Percentiles rank a stretch among this genome's conserved stretches.
Evolutionary conservation across 1,140 invertebrate genomes (phyloP).

Genomic region (Acromyrmex echinatior): DNA sequence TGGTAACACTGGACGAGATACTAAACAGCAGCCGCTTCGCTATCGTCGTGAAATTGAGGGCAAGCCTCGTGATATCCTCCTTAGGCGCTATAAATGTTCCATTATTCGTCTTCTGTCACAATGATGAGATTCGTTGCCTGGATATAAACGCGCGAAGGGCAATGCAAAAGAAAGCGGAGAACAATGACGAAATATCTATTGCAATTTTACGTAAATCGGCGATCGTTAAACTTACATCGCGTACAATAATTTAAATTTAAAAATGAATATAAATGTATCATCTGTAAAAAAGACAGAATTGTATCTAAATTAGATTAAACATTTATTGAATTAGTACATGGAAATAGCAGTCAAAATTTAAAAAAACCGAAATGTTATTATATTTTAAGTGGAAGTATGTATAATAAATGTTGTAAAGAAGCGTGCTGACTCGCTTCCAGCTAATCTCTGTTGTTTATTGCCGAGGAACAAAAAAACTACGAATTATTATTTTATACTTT

Average conservation of each 20-base stretch:
- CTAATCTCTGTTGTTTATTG: background rate
- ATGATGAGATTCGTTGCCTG: background rate
- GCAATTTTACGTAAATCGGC: background rate
- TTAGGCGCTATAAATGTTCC: slow-evolving; percentile 29
- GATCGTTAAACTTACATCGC: slow-evolving; percentile 7
- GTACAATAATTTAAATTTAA: background rate
- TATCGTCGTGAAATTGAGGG: slow-evolving; percentile 34
- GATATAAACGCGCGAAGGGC: slow-evolving; percentile 22
- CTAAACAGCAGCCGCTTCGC: slow-evolving; percentile 40
- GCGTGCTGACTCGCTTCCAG: background rate
- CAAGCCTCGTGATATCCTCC: slow-evolving; percentile 28
- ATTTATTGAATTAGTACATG: background rate
- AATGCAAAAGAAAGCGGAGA: background rate
- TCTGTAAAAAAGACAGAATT: background rate
- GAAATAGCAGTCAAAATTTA: background rate
- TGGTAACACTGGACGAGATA: slow-evolving; percentile 33
- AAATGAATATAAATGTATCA: background rate
- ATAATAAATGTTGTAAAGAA: background rate
- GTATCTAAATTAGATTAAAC: background rate
- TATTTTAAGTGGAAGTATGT: background rate
- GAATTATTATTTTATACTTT: background rate
- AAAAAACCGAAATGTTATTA: background rate
- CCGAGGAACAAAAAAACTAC: background rate
- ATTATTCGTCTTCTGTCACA: slow-evolving; percentile 39
- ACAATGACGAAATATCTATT: background rate